These are phyloP conservation scores for Chiroxiphia lanceolata DNA, from an alignment of 2,797 vertebrate species.

Conservation along the genomic window DNA sequence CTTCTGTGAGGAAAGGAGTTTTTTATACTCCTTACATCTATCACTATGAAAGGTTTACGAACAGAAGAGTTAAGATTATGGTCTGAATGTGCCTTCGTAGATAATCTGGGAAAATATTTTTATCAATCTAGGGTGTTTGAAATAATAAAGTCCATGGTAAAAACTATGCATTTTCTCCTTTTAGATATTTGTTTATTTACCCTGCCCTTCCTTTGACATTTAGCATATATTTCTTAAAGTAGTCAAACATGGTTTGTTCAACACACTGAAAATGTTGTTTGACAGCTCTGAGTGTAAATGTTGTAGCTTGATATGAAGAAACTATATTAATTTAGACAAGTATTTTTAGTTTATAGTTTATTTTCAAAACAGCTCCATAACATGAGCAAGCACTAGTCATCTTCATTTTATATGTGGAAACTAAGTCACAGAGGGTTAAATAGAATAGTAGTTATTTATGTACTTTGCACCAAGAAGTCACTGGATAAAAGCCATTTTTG, in stretches of 20 bases:
- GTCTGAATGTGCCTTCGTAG: not conserved
- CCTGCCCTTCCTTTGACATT: not conserved
- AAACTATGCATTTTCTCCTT: not conserved
- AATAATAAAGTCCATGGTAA: not conserved
- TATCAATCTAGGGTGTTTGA: not conserved
- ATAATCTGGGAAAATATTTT: not conserved
- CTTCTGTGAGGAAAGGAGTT: not conserved
- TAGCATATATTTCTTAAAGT: not conserved
- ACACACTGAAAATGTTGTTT: not conserved
- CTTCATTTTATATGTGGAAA: not conserved
- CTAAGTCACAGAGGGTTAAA: not conserved
- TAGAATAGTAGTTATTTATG: not conserved
- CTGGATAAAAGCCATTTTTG: not conserved
- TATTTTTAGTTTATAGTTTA: not conserved
- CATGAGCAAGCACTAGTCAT: not conserved
- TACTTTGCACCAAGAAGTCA: not conserved
- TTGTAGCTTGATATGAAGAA: not conserved
- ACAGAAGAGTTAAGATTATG: not conserved
- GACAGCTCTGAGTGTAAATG: not conserved
- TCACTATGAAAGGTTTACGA: not conserved
- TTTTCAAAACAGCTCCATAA: not conserved
- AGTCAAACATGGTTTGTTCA: not conserved
- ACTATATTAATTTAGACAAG: not conserved
- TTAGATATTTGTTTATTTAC: not conserved
- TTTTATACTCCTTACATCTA: not conserved